phyloP scores from a whole-genome alignment of 2,113 vertebrate species.

The Spea multiplicata region DNA sequence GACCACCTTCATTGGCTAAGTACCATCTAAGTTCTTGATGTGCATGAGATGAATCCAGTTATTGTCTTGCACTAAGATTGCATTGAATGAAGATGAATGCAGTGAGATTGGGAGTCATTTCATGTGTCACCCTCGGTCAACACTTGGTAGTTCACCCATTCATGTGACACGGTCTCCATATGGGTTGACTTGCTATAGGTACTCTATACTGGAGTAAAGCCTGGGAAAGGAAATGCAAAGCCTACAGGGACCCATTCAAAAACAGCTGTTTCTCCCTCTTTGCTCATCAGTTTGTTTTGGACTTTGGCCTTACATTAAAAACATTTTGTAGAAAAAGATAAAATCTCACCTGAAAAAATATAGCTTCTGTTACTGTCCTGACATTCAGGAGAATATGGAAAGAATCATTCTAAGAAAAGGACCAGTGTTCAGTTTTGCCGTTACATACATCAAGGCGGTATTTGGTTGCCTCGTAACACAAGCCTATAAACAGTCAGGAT shows the following conservation, averaged over 20 bases:
- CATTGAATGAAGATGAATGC: too few species aligned
- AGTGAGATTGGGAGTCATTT: too few species aligned
- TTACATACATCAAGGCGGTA: too few species aligned
- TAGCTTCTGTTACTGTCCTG: conserved; percentile 1
- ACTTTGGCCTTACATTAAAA: conserved; percentile 26
- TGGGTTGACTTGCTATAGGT: background rate
- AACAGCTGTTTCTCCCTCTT: conserved; percentile 40
- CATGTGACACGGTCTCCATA: background rate
- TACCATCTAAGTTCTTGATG: too few species aligned
- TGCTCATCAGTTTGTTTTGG: conserved; percentile 7
- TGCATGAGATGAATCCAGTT: too few species aligned
- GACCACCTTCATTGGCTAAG: too few species aligned
- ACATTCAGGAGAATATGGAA: background rate
- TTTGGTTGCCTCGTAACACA: background rate
- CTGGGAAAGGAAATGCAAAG: conserved; percentile 41
- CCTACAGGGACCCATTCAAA: conserved; percentile 38
- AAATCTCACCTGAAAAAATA: conserved; percentile 37
- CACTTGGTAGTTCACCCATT: too few species aligned
- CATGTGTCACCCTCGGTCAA: too few species aligned
- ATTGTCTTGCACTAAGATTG: too few species aligned
- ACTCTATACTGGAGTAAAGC: conserved; percentile 18
- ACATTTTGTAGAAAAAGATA: conserved; percentile 21
- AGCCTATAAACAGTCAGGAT: background rate
- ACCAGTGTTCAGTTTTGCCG: background rate
- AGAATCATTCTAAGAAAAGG: background rate